Conservation (phyloP, 2,888 invertebrate genomes). For the Ecdyonurus torrentis region DNA sequence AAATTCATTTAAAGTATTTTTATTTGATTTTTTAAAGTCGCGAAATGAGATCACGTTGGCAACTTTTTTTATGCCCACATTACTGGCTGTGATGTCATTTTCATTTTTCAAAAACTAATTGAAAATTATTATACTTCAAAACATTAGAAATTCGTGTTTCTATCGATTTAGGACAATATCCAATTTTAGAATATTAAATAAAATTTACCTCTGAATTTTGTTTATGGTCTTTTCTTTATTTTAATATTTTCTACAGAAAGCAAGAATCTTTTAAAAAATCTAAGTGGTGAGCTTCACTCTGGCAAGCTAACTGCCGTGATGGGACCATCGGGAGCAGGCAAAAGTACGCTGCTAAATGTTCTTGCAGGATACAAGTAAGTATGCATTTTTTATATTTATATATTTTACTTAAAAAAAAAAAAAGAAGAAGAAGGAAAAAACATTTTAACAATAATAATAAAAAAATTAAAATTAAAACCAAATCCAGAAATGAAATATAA, state of each 20-base stretch:
- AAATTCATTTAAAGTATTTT: too few relatives aligned
- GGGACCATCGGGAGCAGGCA: not conserved
- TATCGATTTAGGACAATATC: too few relatives aligned
- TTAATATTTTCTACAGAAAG: slow-evolving; percentile 15
- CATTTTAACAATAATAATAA: not conserved
- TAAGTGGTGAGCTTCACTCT: not conserved
- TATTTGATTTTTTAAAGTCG: not conserved
- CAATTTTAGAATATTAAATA: too few relatives aligned
- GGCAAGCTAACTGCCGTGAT: not conserved
- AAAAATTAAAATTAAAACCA: too few relatives aligned
- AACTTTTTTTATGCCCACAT: too few relatives aligned
- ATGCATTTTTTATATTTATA: not conserved
- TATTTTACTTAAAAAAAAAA: not conserved
- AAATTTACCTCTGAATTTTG: too few relatives aligned
- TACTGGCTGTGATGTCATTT: too few relatives aligned
- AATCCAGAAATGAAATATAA: too few relatives aligned
- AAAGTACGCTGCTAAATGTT: not conserved
- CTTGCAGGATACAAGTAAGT: not conserved
- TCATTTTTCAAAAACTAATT: not conserved
- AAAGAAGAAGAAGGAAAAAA: not conserved
- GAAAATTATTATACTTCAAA: too few relatives aligned
- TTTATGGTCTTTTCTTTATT: not conserved
- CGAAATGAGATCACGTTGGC: too few relatives aligned
- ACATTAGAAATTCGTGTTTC: too few relatives aligned
- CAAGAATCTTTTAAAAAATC: not conserved